phyloP scores from a whole-genome alignment of 2,888 invertebrate species.

The Agrotis segetum region DNA sequence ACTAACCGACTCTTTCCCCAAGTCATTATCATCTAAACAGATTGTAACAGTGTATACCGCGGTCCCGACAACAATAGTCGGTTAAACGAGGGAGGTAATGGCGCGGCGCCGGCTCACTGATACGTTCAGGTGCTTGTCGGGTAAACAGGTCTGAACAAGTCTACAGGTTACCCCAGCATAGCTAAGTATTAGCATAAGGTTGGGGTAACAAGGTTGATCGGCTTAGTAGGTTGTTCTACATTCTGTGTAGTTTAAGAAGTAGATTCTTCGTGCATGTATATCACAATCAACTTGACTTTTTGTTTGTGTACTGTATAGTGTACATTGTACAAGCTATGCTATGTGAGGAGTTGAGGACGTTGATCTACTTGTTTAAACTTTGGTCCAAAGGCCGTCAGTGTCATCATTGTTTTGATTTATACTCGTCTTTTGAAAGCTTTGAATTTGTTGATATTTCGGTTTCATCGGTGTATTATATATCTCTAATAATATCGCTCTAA shows the following conservation, averaged over 20 bases:
- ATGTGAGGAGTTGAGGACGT: too few species aligned
- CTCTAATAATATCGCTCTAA: too few species aligned
- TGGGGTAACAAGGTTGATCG: not conserved
- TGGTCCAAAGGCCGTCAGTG: too few species aligned
- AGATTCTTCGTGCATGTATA: not conserved
- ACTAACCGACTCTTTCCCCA: not conserved
- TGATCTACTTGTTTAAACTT: too few species aligned
- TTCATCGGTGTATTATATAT: too few species aligned
- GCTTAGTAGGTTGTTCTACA: not conserved
- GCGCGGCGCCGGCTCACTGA: conserved; percentile 77
- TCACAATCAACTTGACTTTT: not conserved
- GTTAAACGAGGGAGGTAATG: conserved; percentile 82
- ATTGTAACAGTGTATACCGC: conserved; percentile 49
- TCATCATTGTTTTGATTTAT: too few species aligned
- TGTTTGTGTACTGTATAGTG: too few species aligned
- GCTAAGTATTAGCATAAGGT: not conserved
- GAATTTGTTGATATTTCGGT: too few species aligned
- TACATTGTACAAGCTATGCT: too few species aligned
- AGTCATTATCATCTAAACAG: not conserved
- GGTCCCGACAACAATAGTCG: conserved; percentile 70
- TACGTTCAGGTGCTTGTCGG: conserved; percentile 70
- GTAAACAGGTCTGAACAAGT: conserved; percentile 68
- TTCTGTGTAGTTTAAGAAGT: not conserved
- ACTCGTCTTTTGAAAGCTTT: too few species aligned
- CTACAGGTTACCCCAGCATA: conserved; percentile 21